A percentile compares a stretch with the other conserved stretches of the same genome.
Evolutionary conservation across 2,797 vertebrate genomes (phyloP).

Genomic region (Scomberomorus guttatus): DNA sequence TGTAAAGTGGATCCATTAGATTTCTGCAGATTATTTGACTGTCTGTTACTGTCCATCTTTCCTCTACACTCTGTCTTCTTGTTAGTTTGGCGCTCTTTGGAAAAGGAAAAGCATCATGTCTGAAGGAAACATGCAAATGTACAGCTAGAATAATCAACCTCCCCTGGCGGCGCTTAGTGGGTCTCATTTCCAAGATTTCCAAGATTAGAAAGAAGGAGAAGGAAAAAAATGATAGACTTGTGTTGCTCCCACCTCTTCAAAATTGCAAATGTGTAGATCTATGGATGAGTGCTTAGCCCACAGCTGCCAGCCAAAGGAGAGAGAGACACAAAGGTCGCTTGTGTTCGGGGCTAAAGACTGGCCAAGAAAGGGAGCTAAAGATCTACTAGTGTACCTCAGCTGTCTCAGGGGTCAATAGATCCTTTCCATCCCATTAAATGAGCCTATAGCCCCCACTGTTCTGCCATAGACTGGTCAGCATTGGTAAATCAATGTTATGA

Average conservation of each 20-base stretch:
- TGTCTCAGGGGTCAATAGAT: constrained; percentile 81
- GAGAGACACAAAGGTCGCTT: constrained; percentile 79
- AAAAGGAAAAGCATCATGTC: constrained; percentile 64
- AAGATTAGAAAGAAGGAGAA: constrained; percentile 64
- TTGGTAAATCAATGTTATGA: constrained; percentile 65
- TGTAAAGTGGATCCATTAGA: constrained; percentile 63
- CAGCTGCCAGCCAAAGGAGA: constrained; percentile 83
- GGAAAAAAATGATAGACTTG: constrained; percentile 62
- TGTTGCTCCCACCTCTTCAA: constrained; percentile 70
- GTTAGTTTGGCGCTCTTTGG: constrained; percentile 50
- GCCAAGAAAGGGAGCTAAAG: constrained; percentile 79
- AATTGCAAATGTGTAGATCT: constrained; percentile 77
- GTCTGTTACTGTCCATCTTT: constrained; percentile 45
- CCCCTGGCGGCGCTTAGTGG: constrained; percentile 58
- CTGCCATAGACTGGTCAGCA: constrained; percentile 52
- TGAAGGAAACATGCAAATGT: constrained; percentile 62
- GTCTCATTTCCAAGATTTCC: constrained; percentile 77
- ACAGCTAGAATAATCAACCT: constrained; percentile 73
- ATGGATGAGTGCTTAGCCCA: constrained; percentile 78
- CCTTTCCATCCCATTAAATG: constrained; percentile 68
- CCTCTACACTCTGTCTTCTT: constrained; percentile 30
- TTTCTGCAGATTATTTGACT: constrained; percentile 59
- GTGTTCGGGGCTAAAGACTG: constrained; percentile 76
- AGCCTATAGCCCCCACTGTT: constrained; percentile 50
- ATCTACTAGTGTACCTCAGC: constrained; percentile 82